These are phyloP conservation scores for Leuciscus idus DNA, from an alignment of 2,113 vertebrate species.

Conservation along the genomic window DNA sequence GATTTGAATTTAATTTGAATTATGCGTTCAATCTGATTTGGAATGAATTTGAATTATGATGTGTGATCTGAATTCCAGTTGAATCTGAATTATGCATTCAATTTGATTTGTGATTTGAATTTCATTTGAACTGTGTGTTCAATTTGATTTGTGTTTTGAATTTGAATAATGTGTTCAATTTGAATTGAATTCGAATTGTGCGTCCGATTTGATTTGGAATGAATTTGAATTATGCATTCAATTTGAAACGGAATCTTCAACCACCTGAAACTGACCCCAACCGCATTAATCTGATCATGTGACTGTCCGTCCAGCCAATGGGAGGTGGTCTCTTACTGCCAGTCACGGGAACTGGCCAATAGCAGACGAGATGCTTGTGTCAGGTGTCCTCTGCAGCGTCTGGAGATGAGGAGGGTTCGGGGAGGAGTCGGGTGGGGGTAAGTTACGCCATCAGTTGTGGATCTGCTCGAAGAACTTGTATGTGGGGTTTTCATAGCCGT, in stretches of 20 bases:
- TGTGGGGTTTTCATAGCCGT: constrained; percentile 90
- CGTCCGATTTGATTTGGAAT: background rate
- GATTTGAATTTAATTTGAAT: background rate
- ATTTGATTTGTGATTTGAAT: background rate
- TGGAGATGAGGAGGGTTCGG: constrained; percentile 26
- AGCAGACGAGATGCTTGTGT: constrained; percentile 1
- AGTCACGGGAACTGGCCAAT: constrained; percentile 52
- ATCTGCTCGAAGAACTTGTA: constrained; percentile 96
- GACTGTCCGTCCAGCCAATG: background rate
- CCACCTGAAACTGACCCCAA: background rate
- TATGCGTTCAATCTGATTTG: too few species aligned
- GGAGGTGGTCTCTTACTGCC: constrained; percentile 58
- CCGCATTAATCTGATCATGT: too few species aligned
- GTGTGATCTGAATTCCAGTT: too few species aligned
- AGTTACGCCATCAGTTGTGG: constrained; percentile 82
- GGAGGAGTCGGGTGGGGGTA: background rate
- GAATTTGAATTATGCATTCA: background rate
- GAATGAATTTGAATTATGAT: too few species aligned
- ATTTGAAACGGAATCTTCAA: background rate
- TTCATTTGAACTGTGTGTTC: background rate
- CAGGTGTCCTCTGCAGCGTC: constrained; percentile 55
- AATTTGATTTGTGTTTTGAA: background rate
- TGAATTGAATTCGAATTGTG: background rate
- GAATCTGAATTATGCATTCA: too few species aligned
- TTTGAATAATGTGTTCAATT: background rate